Evolutionary conservation across 2,888 invertebrate genomes (phyloP).

Genomic region (Neoscelio sp.): DNA sequence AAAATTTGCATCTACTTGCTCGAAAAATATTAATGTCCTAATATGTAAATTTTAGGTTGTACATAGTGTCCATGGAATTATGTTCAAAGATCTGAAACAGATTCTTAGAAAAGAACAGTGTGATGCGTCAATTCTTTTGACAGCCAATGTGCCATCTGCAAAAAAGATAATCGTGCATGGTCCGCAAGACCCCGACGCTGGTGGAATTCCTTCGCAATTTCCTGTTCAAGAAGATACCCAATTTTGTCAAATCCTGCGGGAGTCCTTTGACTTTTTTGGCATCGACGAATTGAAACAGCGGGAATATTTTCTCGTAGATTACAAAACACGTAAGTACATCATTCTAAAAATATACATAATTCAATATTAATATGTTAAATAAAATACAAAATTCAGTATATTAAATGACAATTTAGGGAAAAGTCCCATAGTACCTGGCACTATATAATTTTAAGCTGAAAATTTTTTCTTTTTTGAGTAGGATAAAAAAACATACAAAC

Average conservation of each 20-base stretch:
- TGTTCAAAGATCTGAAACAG: conserved; percentile 99
- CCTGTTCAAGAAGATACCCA: conserved; percentile 99
- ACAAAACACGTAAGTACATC: conserved; percentile 98
- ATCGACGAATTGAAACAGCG: conserved; percentile 95
- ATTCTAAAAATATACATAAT: too few species aligned
- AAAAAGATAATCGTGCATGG: conserved; percentile 99
- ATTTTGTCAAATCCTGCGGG: conserved; percentile 96
- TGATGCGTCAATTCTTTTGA: conserved; percentile 98
- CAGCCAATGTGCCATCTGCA: conserved; percentile 99
- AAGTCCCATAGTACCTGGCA: too few species aligned
- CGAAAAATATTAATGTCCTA: too few species aligned
- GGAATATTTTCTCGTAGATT: conserved; percentile 98
- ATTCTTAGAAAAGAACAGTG: conserved; percentile 99
- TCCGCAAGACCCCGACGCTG: conserved; percentile 93
- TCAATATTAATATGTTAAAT: too few species aligned
- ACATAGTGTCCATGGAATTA: conserved; percentile 99
- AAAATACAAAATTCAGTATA: too few species aligned
- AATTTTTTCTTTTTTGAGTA: too few species aligned
- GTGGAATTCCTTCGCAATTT: conserved; percentile 98
- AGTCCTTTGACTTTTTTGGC: conserved; percentile 98
- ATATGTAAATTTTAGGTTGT: conserved; percentile 87
- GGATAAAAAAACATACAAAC: too few species aligned
- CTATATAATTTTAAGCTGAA: too few species aligned
- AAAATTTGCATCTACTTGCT: too few species aligned
- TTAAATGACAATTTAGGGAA: too few species aligned